A percentile compares a stretch with the other conserved stretches of the same genome.
phyloP scores from a whole-genome alignment of 2,797 vertebrate genomes.

The Diglossa cyanea region DNA sequence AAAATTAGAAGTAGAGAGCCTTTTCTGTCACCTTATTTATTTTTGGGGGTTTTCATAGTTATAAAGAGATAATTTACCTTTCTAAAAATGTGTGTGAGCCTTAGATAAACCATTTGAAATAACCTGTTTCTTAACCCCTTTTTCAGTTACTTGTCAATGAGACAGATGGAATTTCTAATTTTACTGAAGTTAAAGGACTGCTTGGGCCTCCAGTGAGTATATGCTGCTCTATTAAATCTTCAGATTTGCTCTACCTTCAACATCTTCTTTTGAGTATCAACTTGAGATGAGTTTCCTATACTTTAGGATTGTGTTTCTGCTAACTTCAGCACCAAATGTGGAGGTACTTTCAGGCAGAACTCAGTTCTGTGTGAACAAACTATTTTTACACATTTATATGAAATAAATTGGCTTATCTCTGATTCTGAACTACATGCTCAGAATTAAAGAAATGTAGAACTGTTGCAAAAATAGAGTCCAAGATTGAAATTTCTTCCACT shows the following conservation, averaged over 20 bases:
- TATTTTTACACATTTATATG: background rate
- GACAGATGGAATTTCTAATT: constrained; percentile 83
- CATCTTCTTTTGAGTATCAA: background rate
- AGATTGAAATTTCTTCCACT: background rate
- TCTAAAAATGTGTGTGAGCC: background rate
- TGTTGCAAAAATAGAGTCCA: background rate
- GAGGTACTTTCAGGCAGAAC: background rate
- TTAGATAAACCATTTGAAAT: background rate
- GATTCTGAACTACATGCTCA: background rate
- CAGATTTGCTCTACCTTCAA: background rate
- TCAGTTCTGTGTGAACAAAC: background rate
- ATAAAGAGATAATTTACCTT: background rate
- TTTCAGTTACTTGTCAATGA: constrained; percentile 85
- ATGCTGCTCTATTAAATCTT: background rate
- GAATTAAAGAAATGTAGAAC: background rate
- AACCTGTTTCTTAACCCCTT: background rate
- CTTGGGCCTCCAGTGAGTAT: constrained; percentile 82
- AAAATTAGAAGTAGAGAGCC: background rate
- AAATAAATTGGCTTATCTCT: background rate
- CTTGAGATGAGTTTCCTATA: background rate
- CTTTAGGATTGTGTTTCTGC: background rate
- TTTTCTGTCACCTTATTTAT: background rate
- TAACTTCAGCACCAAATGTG: background rate
- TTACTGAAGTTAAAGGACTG: constrained; percentile 81
- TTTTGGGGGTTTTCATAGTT: background rate